phyloP scores from a whole-genome alignment of 2,888 invertebrate species.

The Dolichopus griseipennis region DNA sequence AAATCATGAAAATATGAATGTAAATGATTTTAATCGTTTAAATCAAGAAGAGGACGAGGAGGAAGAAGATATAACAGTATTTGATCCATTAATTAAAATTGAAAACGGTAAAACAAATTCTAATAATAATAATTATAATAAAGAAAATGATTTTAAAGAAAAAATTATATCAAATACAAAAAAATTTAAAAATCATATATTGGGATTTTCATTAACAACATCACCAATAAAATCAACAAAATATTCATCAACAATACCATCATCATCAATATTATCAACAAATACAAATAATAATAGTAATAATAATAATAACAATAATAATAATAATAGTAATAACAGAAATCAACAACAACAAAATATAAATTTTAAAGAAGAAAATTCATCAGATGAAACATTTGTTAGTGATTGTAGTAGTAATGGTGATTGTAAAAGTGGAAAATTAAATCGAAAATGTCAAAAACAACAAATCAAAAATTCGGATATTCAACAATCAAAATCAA shows the following conservation, averaged over 20 bases:
- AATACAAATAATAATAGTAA: background rate
- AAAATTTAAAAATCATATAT: background rate
- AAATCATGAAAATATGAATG: background rate
- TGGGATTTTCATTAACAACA: background rate
- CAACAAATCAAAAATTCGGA: background rate
- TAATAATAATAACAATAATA: background rate
- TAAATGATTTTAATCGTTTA: background rate
- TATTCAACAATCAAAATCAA: background rate
- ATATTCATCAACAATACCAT: constrained; percentile 4
- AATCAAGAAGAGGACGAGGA: background rate
- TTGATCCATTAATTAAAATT: background rate
- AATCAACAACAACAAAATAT: no score
- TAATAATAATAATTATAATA: background rate
- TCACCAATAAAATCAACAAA: background rate
- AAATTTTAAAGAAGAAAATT: no score
- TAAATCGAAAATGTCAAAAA: background rate
- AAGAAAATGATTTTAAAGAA: background rate
- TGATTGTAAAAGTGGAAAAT: background rate
- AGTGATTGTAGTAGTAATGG: background rate
- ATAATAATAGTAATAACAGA: no score
- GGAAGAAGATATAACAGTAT: background rate
- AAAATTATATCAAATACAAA: background rate
- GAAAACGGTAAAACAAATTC: background rate
- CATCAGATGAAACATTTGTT: no score
- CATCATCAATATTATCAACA: background rate